phyloP scores from a whole-genome alignment of 2,797 vertebrate genomes.

The Rhinoraja longicauda region DNA sequence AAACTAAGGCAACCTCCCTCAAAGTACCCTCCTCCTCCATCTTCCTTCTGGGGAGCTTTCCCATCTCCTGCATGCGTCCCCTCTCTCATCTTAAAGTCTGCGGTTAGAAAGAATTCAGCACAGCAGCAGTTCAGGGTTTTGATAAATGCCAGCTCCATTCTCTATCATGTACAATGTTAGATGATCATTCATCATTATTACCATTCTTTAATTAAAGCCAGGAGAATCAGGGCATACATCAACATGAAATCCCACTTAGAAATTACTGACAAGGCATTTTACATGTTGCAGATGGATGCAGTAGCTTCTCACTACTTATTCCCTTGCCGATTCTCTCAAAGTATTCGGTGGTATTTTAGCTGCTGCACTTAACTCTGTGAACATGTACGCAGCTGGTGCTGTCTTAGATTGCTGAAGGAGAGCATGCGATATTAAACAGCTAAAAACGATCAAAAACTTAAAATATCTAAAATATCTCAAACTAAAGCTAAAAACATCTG shows the following conservation, averaged over 20 bases:
- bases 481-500: too few relatives aligned
- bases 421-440: not conserved
- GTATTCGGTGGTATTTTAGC: not conserved
- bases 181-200: not conserved
- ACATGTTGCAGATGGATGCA: not conserved
- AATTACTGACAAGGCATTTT: not conserved
- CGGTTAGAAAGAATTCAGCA: not conserved
- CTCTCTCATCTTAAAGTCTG: not conserved
- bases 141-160: not conserved
- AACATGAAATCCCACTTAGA: not conserved
- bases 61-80: not conserved
- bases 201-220: not conserved
- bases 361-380: not conserved
- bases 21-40: not conserved
- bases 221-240: not conserved
- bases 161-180: not conserved
- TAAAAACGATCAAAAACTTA: too few relatives aligned
- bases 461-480: too few relatives aligned
- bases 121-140: not conserved
- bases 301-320: not conserved
- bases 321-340: not conserved
- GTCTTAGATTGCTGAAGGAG: not conserved
- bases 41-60: not conserved
- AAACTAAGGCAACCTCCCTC: not conserved
- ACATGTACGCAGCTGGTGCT: not conserved